Evolutionary conservation across 2,113 vertebrate genomes (phyloP), one percentile per base, ranked within the genome.

Genomic region (Gallinago media): DNA sequence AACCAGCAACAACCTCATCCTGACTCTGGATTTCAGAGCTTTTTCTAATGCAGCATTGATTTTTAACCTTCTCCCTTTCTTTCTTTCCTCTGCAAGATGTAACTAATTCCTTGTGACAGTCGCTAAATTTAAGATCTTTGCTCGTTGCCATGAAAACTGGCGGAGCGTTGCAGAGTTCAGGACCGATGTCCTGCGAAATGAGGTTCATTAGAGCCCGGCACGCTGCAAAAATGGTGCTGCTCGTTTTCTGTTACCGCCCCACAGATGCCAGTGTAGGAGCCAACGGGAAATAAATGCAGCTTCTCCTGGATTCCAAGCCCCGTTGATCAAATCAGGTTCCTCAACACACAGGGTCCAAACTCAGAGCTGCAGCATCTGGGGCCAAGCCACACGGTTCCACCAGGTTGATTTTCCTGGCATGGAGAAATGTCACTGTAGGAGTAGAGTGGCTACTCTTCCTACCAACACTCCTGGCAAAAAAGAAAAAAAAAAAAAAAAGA

Each of bases 111-210:
- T 67, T 66, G 52, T 92, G 83, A 83, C 79, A 92, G 0, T 77
- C 5, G 0, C 82, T 96, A 77, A 50, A 76, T 85, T 71, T 73
- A 56, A 84, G 84, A 74, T 89, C 82, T 92, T 85, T 77, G 63
- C 85, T 94, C 0, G 36, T 94, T 96, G 85, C 94, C 90, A 88
- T 92, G 95, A 92, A 93, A 89, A 88, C 94, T 34, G 12, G 15
- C 82, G 44, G 79, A 74, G 81, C 42, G 1, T 61, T 54, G 71
- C 85, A 34, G 81, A 59, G 92, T 91, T 85, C 93, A 88, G 73
- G 74, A 8, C 88, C 23, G 13, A 61, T 88, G 84, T 83, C 90
- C 93, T 88, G 54, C 74, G 73, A 36, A 82, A 42, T 3, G 3
- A 2, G 36, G 22, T 73, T 83, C 58, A 13, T 82, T 40, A 21